Percentiles rank a stretch among this genome's conserved stretches.
Conservation (phyloP, 2,888 invertebrate genomes). For the Caenorhabditis japonica region DNA sequence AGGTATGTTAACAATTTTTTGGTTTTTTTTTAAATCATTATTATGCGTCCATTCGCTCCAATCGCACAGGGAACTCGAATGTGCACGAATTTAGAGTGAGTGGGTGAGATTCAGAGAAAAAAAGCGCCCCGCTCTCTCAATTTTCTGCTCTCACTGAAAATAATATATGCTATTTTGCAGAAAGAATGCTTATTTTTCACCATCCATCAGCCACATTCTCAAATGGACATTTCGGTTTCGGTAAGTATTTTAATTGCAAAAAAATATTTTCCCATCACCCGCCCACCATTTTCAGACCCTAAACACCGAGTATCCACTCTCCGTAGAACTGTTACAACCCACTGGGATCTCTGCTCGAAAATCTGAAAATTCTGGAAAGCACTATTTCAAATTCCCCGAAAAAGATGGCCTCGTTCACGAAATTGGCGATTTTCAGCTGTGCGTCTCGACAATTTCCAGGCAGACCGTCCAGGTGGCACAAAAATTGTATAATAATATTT, state of each 20-base stretch:
- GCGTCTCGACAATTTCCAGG: slow-evolving; percentile 5
- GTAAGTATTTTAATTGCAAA: slow-evolving; percentile 9
- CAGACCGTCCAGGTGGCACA: slow-evolving; percentile 20
- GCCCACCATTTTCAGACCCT: slow-evolving; percentile 2
- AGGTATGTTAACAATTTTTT: slow-evolving; percentile 8
- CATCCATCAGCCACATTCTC: slow-evolving; percentile 34
- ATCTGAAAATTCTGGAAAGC: slow-evolving; percentile 15
- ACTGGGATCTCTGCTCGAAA: slow-evolving; percentile 9
- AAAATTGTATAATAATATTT: no score
- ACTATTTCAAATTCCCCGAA: slow-evolving; percentile 35
- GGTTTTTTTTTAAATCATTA: no score
- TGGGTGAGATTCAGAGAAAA: no score
- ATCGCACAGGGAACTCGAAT: no score
- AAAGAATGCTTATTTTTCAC: slow-evolving; percentile 30
- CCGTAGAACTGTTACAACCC: slow-evolving; percentile 26
- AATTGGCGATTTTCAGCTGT: slow-evolving; percentile 36
- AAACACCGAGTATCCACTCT: slow-evolving; percentile 21
- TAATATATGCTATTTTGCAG: no score
- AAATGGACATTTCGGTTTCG: slow-evolving; percentile 39
- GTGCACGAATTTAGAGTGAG: no score
- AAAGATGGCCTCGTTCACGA: slow-evolving; percentile 23
- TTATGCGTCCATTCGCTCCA: no score
- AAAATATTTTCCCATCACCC: not conserved
- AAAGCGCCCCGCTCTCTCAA: no score
- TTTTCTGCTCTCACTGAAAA: no score